Percentiles rank a stretch among this genome's conserved stretches.
Conservation (phyloP, 1,140 invertebrate genomes). For the Pachypeltis micranthus region DNA sequence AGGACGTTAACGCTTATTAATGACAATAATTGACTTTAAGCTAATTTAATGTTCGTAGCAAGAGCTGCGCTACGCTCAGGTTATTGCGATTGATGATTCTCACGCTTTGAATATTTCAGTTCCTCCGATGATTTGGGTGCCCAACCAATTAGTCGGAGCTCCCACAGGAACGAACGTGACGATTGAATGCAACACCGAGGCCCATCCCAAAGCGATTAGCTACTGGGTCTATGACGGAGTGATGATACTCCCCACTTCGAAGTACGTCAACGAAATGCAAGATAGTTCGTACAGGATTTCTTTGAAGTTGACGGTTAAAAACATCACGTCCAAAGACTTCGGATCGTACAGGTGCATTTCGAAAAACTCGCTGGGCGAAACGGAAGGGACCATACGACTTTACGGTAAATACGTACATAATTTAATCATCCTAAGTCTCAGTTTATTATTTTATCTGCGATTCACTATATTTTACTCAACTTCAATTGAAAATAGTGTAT, state of each 20-base stretch:
- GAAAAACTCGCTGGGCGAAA: slow-evolving; percentile 87
- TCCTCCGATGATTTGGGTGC: slow-evolving; percentile 83
- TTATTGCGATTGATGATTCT: neutral
- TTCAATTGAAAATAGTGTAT: neutral
- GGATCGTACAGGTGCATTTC: slow-evolving; percentile 79
- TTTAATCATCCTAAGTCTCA: neutral
- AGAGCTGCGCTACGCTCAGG: no score
- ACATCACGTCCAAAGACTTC: slow-evolving; percentile 62
- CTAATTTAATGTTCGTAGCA: no score
- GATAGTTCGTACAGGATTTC: slow-evolving; percentile 73
- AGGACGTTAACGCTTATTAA: no score
- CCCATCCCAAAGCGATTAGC: slow-evolving; percentile 81
- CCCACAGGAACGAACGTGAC: slow-evolving; percentile 78
- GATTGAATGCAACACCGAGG: slow-evolving; percentile 84
- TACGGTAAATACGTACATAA: slow-evolving; percentile 60
- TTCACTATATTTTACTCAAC: slow-evolving; percentile 4
- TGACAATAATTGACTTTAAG: no score
- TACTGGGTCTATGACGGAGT: slow-evolving; percentile 82
- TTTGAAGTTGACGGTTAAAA: slow-evolving; percentile 74
- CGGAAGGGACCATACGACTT: slow-evolving; percentile 78
- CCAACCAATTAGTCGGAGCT: slow-evolving; percentile 81
- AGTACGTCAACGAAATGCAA: slow-evolving; percentile 59
- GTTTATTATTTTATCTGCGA: slow-evolving; percentile 5
- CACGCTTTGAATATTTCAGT: slow-evolving; percentile 43
- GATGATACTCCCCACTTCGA: slow-evolving; percentile 71